These are phyloP conservation scores for Trachelipus rathkii DNA, from an alignment of 1,140 invertebrate genomes.

Conservation along the genomic window DNA sequence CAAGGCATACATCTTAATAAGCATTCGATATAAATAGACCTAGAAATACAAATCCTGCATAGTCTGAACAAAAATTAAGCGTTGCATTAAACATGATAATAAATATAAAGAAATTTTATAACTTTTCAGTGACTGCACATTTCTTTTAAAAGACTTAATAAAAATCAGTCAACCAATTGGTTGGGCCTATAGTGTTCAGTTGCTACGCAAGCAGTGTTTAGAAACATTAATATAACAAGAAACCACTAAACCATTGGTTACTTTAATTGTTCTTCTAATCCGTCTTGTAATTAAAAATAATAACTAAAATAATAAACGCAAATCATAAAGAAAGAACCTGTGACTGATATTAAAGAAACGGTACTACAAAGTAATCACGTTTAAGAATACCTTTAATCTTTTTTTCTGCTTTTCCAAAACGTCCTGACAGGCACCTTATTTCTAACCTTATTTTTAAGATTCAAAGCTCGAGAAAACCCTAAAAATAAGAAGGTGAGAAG, in stretches of 20 bases:
- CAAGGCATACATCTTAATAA: slow-evolving; percentile 98
- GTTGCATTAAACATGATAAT: not conserved
- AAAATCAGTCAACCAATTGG: slow-evolving; percentile 90
- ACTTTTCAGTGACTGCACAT: not conserved
- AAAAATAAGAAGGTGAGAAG: not conserved
- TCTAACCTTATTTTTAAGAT: slow-evolving; percentile 70
- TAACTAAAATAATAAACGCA: not conserved
- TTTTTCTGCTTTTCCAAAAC: slow-evolving; percentile 95
- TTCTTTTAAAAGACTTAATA: slow-evolving; percentile 67
- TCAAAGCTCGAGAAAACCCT: slow-evolving; percentile 69
- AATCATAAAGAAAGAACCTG: slow-evolving; percentile 10
- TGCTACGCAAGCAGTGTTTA: slow-evolving; percentile 98
- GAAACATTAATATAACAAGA: slow-evolving; percentile 97
- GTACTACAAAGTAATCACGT: no score
- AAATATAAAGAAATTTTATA: not conserved
- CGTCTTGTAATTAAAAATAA: slow-evolving; percentile 59
- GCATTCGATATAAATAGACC: slow-evolving; percentile 99
- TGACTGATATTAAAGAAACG: no score
- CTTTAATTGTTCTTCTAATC: slow-evolving; percentile 92
- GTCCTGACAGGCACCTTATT: slow-evolving; percentile 79
- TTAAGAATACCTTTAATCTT: slow-evolving; percentile 64
- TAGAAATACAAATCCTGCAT: slow-evolving; percentile 96
- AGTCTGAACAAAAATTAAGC: slow-evolving; percentile 62
- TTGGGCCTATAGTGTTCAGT: slow-evolving; percentile 97
- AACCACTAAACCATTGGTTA: slow-evolving; percentile 99